Base-by-base conservation (phyloP, 2,888 invertebrate species). In the Dicranocentrus wangi region DNA sequence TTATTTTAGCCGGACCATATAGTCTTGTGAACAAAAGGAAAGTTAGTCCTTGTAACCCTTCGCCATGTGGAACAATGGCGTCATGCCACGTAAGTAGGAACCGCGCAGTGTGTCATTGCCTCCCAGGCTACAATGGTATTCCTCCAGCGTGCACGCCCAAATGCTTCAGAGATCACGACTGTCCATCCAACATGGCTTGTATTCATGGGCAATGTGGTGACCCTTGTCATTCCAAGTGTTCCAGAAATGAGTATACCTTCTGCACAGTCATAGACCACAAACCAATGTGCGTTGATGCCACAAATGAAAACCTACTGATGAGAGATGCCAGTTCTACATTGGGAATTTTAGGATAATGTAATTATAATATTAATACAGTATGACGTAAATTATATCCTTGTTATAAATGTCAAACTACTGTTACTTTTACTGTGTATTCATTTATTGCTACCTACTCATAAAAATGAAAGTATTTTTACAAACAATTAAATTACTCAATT, bases 131-230 rank as follows among this genome's bases (percentile, higher is more conserved):
- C 73, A 85, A 85, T 21, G 86, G 86, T 39, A 85, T 85, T 25
- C 86, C 86, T 1, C 86, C 86, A n/a, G 86, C 86, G 0, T 86
- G 86, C 27, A 86, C 86, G 28, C 86, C 86, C 15, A 85, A 86
- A 43, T 86, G 86, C 25, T 85, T 86, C 72, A 80, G 82, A 21
- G 85, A 86, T 55, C 86, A 86, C 61, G 86, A 86, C 42, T 86
- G 86, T 68, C 83, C 86, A 0, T 70, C 77, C 0, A 86, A 86
- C 27, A 83, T 85, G 84, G 85, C 84, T 8, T 86, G 86, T 32
- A 75, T 86, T 17, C 85, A 86, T 69, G 86, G 86, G 0, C 82
- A 83, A 42, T 86, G 86, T 78, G 85, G 82, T 23, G 86, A 86
- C 23, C 86, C 86, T 1, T 86, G 86, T 81, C 86, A 86, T 53